These are phyloP conservation scores for Willisornis vidua DNA, from an alignment of 2,113 vertebrate species.

Conservation along the genomic window DNA sequence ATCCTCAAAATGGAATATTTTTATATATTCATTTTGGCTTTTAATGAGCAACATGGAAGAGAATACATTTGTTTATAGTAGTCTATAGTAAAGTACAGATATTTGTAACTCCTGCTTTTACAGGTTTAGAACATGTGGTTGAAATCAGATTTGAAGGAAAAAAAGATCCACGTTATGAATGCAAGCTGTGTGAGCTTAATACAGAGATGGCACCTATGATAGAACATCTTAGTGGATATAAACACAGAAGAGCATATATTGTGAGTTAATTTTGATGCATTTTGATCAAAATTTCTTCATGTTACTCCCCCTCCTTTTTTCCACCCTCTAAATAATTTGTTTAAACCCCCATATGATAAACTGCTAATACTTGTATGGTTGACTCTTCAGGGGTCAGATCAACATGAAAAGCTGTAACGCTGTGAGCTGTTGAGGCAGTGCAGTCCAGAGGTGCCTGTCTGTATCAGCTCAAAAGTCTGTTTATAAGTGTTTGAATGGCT, in stretches of 20 bases:
- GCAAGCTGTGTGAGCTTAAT: conserved; percentile 47
- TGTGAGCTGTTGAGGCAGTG: neutral
- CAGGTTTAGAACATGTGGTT: conserved; percentile 62
- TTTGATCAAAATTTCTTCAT: neutral
- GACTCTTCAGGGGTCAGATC: neutral
- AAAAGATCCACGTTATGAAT: conserved; percentile 33
- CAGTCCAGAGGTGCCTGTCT: neutral
- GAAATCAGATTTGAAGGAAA: conserved; percentile 59
- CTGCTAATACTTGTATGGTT: neutral
- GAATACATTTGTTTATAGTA: neutral
- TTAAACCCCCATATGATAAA: neutral
- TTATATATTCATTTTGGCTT: neutral
- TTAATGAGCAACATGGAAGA: neutral
- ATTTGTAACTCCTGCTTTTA: neutral
- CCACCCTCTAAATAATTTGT: neutral
- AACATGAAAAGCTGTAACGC: neutral
- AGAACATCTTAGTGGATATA: conserved; percentile 64
- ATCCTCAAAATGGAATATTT: neutral
- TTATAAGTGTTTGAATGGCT: neutral
- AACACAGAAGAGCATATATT: conserved; percentile 57
- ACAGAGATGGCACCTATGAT: conserved; percentile 58
- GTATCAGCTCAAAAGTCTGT: neutral
- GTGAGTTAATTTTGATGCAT: conserved; percentile 32
- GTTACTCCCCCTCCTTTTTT: neutral
- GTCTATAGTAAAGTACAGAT: neutral